Evolutionary conservation across 1,140 invertebrate genomes (phyloP).

Genomic region (Hylyphantes graminicola): DNA sequence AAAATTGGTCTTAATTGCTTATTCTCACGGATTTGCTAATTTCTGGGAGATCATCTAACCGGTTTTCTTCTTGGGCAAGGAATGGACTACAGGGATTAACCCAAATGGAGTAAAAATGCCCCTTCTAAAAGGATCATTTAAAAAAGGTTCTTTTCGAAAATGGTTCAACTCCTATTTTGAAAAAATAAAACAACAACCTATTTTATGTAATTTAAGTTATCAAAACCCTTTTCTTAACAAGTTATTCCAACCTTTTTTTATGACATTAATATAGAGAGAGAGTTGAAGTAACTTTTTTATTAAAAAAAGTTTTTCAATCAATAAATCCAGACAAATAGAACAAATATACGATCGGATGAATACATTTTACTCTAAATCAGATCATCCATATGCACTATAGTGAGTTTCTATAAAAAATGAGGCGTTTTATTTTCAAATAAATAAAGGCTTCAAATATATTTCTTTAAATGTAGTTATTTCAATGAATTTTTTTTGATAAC

Average conservation of each 20-base stretch:
- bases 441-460: too few species aligned
- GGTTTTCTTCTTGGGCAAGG: not conserved
- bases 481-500: too few species aligned
- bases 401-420: too few species aligned
- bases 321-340: too few species aligned
- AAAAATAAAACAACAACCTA: not conserved
- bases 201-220: not conserved
- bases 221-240: not conserved
- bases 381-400: too few species aligned
- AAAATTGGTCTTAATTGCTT: slow-evolving; percentile 35
- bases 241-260: not conserved
- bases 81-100: not conserved
- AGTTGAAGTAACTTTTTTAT: too few species aligned
- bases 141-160: not conserved
- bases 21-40: slow-evolving; percentile 37
- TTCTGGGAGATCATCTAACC: not conserved
- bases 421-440: too few species aligned
- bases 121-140: not conserved
- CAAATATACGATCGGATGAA: too few species aligned
- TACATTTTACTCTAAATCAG: too few species aligned
- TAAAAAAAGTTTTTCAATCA: too few species aligned
- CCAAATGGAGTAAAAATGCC: slow-evolving; percentile 23
- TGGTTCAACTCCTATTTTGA: not conserved
- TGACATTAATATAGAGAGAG: too few species aligned
- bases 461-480: too few species aligned